Conservation (phyloP, 2,888 invertebrate genomes). For the Aleiodes leptofemur region DNA sequence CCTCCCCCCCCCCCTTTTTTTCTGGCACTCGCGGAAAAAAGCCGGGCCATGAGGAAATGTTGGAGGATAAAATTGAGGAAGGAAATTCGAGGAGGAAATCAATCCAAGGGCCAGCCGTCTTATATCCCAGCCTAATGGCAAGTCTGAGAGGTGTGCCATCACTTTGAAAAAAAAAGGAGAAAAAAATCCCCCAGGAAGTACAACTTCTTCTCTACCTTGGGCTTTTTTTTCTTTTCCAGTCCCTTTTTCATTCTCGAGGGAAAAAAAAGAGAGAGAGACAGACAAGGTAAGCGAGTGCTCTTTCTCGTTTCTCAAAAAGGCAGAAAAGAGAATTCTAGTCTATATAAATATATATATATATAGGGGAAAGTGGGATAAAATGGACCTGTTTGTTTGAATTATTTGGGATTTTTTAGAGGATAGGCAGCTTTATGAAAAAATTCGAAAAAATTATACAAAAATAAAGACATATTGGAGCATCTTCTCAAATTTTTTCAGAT, state of each 20-base stretch:
- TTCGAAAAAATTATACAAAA: no score
- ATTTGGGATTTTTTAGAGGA: no score
- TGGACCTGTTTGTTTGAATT: no score
- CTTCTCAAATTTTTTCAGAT: no score
- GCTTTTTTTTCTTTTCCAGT: neutral
- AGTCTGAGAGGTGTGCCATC: constrained; percentile 42
- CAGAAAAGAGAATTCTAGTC: neutral
- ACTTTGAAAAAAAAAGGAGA: constrained; percentile 49
- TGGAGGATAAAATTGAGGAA: constrained; percentile 5
- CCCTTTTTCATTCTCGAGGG: neutral
- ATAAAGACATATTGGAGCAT: no score
- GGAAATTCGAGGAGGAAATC: constrained; percentile 49
- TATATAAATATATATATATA: neutral
- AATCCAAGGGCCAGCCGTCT: constrained; percentile 39
- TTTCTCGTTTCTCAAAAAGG: constrained; percentile 4
- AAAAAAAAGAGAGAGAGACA: neutral
- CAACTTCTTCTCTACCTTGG: constrained; percentile 17
- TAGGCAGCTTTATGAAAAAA: no score
- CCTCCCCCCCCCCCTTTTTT: no score
- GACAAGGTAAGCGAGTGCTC: constrained; percentile 23
- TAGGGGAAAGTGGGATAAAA: no score
- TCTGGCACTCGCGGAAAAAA: no score
- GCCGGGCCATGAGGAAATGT: constrained; percentile 3
- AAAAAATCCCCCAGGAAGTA: constrained; percentile 35
- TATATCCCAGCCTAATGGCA: constrained; percentile 47